Evolutionary conservation across 1,140 invertebrate genomes (phyloP).

Genomic region (Platyscapa corneri): DNA sequence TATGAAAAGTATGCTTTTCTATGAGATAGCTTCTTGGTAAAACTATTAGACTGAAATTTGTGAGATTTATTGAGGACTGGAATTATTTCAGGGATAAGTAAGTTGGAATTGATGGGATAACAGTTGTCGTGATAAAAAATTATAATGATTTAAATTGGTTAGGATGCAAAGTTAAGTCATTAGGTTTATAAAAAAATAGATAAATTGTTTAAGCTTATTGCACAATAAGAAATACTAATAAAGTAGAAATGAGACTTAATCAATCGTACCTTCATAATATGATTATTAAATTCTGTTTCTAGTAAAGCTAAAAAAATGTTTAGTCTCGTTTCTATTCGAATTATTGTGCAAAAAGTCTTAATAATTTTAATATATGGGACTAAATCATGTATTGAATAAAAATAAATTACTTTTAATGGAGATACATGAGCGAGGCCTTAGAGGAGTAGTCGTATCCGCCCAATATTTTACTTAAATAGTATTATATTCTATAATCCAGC

Average conservation of each 20-base stretch:
- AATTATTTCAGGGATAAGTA: slow-evolving; percentile 27
- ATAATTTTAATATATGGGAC: slow-evolving; percentile 62
- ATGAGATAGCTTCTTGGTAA: slow-evolving; percentile 26
- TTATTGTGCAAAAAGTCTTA: neutral
- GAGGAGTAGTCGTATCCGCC: slow-evolving; percentile 73
- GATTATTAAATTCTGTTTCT: neutral
- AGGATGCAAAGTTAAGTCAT: neutral
- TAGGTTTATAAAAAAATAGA: neutral
- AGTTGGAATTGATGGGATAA: slow-evolving; percentile 13
- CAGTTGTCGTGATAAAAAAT: neutral
- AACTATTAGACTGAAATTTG: slow-evolving; percentile 43
- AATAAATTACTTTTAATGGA: slow-evolving; percentile 62
- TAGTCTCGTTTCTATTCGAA: neutral
- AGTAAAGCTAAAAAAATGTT: neutral
- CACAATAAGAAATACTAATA: slow-evolving; percentile 6
- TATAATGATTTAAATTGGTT: neutral
- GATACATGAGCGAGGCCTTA: slow-evolving; percentile 74
- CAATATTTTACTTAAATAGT: slow-evolving; percentile 65
- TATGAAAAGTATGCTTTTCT: slow-evolving; percentile 14
- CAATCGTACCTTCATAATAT: neutral
- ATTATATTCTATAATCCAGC: slow-evolving; percentile 62
- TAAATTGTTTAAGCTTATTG: slow-evolving; percentile 11
- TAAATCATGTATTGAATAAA: slow-evolving; percentile 59
- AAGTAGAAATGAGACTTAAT: slow-evolving; percentile 1
- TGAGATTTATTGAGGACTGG: slow-evolving; percentile 26